Evolutionary conservation across 2,797 vertebrate genomes (phyloP).

Genomic region (Merluccius polli): DNA sequence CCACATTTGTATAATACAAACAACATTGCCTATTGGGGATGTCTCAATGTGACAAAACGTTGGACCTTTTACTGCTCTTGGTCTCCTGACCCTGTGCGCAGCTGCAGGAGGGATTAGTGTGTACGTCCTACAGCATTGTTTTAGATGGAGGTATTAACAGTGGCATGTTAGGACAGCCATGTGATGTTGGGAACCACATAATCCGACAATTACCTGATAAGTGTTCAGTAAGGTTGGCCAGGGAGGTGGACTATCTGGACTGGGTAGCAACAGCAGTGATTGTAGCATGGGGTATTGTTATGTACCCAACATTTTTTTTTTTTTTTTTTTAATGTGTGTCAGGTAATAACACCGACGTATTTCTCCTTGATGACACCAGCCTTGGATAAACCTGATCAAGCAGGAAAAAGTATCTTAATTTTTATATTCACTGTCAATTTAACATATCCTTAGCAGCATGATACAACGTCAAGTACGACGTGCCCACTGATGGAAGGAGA

Average conservation of each 20-base stretch:
- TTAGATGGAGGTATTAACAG: background rate
- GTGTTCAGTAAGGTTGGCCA: too few relatives aligned
- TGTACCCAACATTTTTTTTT: background rate
- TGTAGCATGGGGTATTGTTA: background rate
- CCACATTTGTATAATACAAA: background rate
- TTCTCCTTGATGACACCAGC: slow-evolving; percentile 1
- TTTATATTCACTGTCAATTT: slow-evolving; percentile 4
- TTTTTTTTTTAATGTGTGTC: background rate
- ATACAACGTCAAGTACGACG: background rate
- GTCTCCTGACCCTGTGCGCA: background rate
- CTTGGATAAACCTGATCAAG: slow-evolving; percentile 2
- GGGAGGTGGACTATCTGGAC: background rate
- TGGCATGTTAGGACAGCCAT: background rate
- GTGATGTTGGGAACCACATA: background rate
- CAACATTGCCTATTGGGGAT: background rate
- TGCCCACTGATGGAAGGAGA: slow-evolving; percentile 8
- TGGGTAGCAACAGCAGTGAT: background rate
- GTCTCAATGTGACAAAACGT: background rate
- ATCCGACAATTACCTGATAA: background rate
- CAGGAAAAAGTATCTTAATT: background rate
- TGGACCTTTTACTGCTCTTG: background rate
- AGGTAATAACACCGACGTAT: background rate
- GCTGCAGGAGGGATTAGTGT: background rate
- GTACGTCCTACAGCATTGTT: background rate
- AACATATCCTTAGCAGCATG: background rate